A percentile compares a stretch with the other conserved stretches of the same genome.
These are phyloP conservation scores for Petrocephalus sullivani DNA, from an alignment of 2,797 vertebrate species.

Conservation along the genomic window DNA sequence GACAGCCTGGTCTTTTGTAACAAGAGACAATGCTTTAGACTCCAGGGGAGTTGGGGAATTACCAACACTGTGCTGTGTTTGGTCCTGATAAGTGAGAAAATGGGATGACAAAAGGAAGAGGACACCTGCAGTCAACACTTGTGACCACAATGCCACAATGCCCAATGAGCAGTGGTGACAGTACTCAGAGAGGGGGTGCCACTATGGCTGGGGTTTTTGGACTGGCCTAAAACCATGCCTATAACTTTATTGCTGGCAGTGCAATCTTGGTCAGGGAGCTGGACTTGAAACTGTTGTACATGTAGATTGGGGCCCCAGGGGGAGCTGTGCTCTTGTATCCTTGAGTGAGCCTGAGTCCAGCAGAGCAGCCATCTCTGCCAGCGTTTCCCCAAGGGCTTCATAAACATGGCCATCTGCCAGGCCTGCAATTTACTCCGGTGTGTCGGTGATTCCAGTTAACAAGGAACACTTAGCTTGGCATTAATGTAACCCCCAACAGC, in stretches of 20 bases:
- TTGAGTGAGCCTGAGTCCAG: background rate
- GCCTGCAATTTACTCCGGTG: background rate
- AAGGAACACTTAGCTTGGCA: background rate
- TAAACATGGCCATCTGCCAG: conserved; percentile 4
- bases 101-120: background rate
- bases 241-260: background rate
- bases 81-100: conserved; percentile 6
- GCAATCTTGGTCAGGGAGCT: background rate
- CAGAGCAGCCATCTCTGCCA: background rate
- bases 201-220: background rate
- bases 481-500: background rate
- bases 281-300: background rate
- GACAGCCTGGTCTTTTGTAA: conserved; percentile 9
- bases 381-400: background rate
- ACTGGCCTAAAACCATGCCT: background rate
- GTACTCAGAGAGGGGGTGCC: background rate
- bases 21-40: background rate
- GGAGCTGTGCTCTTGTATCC: background rate
- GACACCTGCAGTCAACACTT: background rate
- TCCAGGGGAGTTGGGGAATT: background rate
- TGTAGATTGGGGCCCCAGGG: background rate
- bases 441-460: background rate
- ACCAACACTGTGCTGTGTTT: background rate
- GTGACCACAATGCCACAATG: background rate
- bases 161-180: background rate